phyloP scores from a whole-genome alignment of 2,888 invertebrate genomes.

The Acrocera orbiculus region DNA sequence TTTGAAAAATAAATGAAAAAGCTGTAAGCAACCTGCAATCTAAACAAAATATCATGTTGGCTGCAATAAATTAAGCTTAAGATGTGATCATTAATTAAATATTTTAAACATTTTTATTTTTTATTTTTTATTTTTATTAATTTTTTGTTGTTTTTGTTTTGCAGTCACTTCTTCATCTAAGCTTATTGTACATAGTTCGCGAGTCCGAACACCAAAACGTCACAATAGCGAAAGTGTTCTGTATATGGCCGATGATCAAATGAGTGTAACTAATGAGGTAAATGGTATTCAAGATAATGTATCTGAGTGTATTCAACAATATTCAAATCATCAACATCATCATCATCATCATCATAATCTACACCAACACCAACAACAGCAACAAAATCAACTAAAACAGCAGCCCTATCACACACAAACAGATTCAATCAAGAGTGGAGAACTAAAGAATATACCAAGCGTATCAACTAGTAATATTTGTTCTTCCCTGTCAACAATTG shows the following conservation, averaged over 20 bases:
- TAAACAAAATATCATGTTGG: too few species aligned
- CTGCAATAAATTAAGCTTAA: too few species aligned
- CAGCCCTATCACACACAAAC: too few species aligned
- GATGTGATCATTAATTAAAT: too few species aligned
- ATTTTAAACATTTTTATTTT: too few species aligned
- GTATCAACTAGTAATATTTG: constrained; percentile 17
- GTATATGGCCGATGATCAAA: constrained; percentile 39
- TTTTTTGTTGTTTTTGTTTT: too few species aligned
- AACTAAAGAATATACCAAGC: constrained; percentile 22
- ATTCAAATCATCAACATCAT: constrained; percentile 4
- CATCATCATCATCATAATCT: constrained; percentile 8
- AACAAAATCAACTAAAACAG: constrained; percentile 5
- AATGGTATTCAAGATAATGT: not conserved
- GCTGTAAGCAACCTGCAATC: too few species aligned
- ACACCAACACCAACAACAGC: constrained; percentile 7
- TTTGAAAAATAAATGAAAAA: too few species aligned
- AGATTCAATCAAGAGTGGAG: too few species aligned
- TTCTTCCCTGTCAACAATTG: constrained; percentile 7
- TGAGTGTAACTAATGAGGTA: constrained; percentile 14
- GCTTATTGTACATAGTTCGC: constrained; percentile 56
- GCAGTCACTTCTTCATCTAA: constrained; percentile 35
- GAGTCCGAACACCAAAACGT: constrained; percentile 58
- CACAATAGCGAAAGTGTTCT: constrained; percentile 62
- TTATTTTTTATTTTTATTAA: too few species aligned
- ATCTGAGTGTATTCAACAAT: too few species aligned